phyloP scores from a whole-genome alignment of 2,113 vertebrate genomes.

The Siniperca knerii region DNA sequence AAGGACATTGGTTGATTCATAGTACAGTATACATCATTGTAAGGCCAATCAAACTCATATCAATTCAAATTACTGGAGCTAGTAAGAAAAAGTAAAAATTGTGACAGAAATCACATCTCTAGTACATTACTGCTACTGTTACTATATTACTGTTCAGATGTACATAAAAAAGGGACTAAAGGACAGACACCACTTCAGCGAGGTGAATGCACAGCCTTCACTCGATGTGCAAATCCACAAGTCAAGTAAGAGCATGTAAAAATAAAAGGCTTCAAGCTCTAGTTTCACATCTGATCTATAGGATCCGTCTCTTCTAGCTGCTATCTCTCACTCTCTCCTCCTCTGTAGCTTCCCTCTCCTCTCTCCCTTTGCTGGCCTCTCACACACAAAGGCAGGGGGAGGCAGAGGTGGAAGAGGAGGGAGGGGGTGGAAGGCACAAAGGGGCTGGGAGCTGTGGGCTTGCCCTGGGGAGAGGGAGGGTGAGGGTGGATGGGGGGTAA shows the following conservation, averaged over 20 bases:
- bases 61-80: neutral
- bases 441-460: slow-evolving; percentile 70
- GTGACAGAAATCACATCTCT: neutral
- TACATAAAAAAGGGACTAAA: neutral
- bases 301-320: slow-evolving; percentile 46
- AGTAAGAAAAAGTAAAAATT: too few species aligned
- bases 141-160: neutral
- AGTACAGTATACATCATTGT: neutral
- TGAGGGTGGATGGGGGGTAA: slow-evolving; percentile 60
- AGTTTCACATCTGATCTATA: slow-evolving; percentile 45
- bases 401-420: slow-evolving; percentile 42
- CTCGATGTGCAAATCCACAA: neutral
- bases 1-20: neutral
- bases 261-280: slow-evolving; percentile 22
- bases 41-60: neutral
- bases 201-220: neutral
- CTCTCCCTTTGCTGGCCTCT: slow-evolving; percentile 77
- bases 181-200: slow-evolving; percentile 7
- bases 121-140: neutral
- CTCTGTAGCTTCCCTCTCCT: slow-evolving; percentile 43
- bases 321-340: slow-evolving; percentile 49
- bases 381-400: slow-evolving; percentile 75
- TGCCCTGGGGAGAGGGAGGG: slow-evolving; percentile 67
- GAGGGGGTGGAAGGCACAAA: slow-evolving; percentile 73
- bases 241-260: slow-evolving; percentile 21